Percentiles rank a stretch among this genome's conserved stretches.
Conservation (phyloP, 2,797 vertebrate species). For the Sandelia bainsii region DNA sequence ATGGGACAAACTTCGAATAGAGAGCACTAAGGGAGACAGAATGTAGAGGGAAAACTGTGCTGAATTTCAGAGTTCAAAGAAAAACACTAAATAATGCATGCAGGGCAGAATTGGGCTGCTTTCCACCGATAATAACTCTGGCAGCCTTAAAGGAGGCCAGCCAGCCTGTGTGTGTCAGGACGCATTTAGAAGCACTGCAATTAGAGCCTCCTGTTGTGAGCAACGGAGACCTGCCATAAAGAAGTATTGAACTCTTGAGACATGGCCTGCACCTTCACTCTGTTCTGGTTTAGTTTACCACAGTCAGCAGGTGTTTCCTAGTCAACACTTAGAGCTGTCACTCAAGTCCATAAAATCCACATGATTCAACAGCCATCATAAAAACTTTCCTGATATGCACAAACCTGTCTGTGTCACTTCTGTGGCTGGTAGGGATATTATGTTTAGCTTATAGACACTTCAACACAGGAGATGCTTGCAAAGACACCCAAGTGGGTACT, state of each 20-base stretch:
- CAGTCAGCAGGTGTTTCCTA: slow-evolving; percentile 34
- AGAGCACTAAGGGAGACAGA: slow-evolving; percentile 75
- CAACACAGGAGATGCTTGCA: slow-evolving; percentile 13
- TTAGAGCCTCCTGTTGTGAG: slow-evolving; percentile 77
- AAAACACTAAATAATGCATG: slow-evolving; percentile 87
- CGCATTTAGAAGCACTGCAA: slow-evolving; percentile 81
- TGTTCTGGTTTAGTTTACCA: slow-evolving; percentile 58
- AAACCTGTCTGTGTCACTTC: slow-evolving; percentile 1
- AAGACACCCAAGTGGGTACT: neutral
- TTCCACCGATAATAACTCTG: slow-evolving; percentile 84
- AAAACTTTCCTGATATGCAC: slow-evolving; percentile 10
- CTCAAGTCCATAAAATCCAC: slow-evolving; percentile 24
- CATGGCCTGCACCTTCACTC: slow-evolving; percentile 60
- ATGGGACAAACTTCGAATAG: slow-evolving; percentile 82
- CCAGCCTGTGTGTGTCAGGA: slow-evolving; percentile 67
- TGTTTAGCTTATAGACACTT: neutral
- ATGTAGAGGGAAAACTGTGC: slow-evolving; percentile 67
- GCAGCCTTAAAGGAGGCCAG: slow-evolving; percentile 82
- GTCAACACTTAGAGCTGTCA: slow-evolving; percentile 39
- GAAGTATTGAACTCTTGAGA: slow-evolving; percentile 74
- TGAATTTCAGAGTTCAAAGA: slow-evolving; percentile 86
- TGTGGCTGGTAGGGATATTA: slow-evolving; percentile 9
- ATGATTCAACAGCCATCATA: slow-evolving; percentile 10
- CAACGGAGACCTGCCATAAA: slow-evolving; percentile 75
- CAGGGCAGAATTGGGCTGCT: slow-evolving; percentile 85